Base-by-base conservation (phyloP, 2,113 vertebrate genomes). In the Psephotus haematonotus region DNA sequence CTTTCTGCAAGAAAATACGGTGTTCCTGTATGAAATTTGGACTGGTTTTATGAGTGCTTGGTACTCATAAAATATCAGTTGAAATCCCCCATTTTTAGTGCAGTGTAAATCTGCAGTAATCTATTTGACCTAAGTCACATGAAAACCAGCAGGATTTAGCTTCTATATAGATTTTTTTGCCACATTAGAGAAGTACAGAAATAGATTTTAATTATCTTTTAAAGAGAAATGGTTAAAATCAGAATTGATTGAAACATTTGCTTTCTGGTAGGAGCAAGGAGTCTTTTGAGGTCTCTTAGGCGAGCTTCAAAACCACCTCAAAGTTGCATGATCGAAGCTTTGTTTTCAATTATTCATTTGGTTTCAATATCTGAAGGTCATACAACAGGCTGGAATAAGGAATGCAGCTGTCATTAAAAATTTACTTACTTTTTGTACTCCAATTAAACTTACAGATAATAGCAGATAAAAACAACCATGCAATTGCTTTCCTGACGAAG, bases 311-410 rank as follows among this genome's bases (percentile, higher is more conserved):
- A 96, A 96, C 85, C 93, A 97, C 90, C 94, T 95, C 90, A 80
- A 95, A 97, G 77, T 97, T 92, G 63, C 85, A 67, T 68, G 92
- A 92, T 95, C 67, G 43, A 97, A 97, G 85, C 77, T 93, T 92
- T 92, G 95, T 92, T 95, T 95, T 98, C 76, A 98, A 98, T 98
- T 98, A 98, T 98, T 98, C 97, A 98, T 97, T 96, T 94, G 96
- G 92, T 97, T 97, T 97, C 96, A 94, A 93, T 97, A 96, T 96
- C 92, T 97, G 95, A 98, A 98, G 97, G 97, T 97, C 96, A 96
- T 43, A 94, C 92, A 86, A 71, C 62, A 88, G 96, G 79, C 96
- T 85, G 80, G 76, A 92, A 60, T 88, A 72, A 78, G 88, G 93
- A 97, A 94, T 97, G 92, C 85, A 93, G 90, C 94, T 95, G 83